phyloP scores from a whole-genome alignment of 1,140 invertebrate species.

The Stratiolaelaps scimitus region DNA sequence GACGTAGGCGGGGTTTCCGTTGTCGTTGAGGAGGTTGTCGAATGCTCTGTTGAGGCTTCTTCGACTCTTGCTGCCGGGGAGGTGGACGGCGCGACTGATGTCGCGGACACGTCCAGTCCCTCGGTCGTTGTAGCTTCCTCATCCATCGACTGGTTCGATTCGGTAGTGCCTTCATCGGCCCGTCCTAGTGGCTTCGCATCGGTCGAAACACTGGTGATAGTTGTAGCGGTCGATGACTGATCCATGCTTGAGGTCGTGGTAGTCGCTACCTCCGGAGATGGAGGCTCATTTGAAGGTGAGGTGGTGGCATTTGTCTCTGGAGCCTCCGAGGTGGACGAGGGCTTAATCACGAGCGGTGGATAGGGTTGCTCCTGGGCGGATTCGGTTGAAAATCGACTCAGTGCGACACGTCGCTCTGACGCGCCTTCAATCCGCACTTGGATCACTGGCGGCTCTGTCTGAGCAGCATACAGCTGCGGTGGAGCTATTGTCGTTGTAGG shows the following conservation, averaged over 20 bases:
- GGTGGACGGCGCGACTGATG: too few relatives aligned
- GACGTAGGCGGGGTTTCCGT: too few relatives aligned
- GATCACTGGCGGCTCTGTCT: slow-evolving; percentile 14
- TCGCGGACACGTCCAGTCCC: too few relatives aligned
- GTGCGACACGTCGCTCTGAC: background rate
- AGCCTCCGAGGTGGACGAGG: background rate
- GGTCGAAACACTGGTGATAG: background rate
- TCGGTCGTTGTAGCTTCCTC: too few relatives aligned
- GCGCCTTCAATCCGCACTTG: background rate
- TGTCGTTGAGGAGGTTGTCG: too few relatives aligned
- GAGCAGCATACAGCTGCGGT: slow-evolving; percentile 18
- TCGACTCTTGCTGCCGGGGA: too few relatives aligned
- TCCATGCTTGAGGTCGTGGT: background rate
- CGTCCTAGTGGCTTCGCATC: background rate
- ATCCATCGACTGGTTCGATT: too few relatives aligned
- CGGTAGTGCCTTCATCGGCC: too few relatives aligned
- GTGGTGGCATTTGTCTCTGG: background rate
- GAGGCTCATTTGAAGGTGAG: background rate
- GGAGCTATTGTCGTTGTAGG: background rate
- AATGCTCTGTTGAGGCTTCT: too few relatives aligned
- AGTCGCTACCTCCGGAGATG: background rate
- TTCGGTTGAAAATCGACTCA: slow-evolving; percentile 22
- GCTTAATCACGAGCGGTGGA: slow-evolving; percentile 3
- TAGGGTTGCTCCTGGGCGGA: background rate
- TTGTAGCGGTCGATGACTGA: background rate